Conservation (phyloP, 2,888 invertebrate species). For the Agrochola lychnidis region DNA sequence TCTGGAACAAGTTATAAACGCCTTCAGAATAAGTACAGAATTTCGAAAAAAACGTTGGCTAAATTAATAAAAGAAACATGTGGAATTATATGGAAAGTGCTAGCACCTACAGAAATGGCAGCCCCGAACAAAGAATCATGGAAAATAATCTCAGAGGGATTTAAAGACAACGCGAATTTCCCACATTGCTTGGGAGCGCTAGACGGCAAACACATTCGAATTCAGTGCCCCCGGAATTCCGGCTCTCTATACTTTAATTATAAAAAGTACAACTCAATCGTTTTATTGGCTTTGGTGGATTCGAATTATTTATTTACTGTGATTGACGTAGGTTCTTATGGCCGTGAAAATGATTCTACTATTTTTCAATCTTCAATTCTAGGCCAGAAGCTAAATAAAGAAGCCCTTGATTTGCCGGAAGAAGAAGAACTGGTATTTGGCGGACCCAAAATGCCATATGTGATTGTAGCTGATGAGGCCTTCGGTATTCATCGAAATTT, state of each 20-base stretch:
- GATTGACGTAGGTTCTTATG: conserved; percentile 58
- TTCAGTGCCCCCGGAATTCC: conserved; percentile 35
- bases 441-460: conserved; percentile 29
- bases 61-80: conserved; percentile 57
- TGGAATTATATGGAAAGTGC: conserved; percentile 52
- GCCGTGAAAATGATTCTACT: conserved; percentile 44
- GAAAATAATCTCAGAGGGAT: conserved; percentile 53
- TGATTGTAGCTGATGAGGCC: conserved; percentile 41
- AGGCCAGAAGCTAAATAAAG: conserved; percentile 38
- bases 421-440: conserved; percentile 43
- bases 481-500: conserved; percentile 46
- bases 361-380: conserved; percentile 47
- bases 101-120: conserved; percentile 59
- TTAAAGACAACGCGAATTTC: conserved; percentile 35
- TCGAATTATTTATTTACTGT: conserved; percentile 55
- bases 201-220: conserved; percentile 44
- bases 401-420: conserved; percentile 45
- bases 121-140: conserved; percentile 52
- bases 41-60: conserved; percentile 53
- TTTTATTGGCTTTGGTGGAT: conserved; percentile 50
- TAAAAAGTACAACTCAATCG: conserved; percentile 50
- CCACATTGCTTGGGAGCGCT: conserved; percentile 39
- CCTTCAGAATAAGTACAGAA: conserved; percentile 56
- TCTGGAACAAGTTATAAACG: conserved; percentile 55
- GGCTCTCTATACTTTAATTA: conserved; percentile 52